Evolutionary conservation across 2,888 invertebrate genomes (phyloP), one percentile per base, ranked within the genome.

Genomic region (Orchesella flavescens): DNA sequence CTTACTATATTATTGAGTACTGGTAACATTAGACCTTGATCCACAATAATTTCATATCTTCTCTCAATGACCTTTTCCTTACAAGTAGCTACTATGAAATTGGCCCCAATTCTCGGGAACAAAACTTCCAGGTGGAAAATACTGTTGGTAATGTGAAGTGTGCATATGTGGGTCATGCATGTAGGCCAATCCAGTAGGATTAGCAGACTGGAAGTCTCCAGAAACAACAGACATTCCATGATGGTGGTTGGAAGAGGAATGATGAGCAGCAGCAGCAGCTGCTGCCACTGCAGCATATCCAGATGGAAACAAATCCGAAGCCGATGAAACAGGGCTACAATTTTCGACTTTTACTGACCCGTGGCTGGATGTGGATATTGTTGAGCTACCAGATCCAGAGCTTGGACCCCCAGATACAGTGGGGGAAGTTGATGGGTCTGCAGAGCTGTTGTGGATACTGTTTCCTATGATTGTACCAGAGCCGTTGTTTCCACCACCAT

Each of bases 91-190:
- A 10, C 84, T 81, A 74, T 86, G 85, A 76, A 86, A 86, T n/a
- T 79, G 80, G 7, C 81, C 61, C 87, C 87, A 87, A 55, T 85
- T 87, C 17, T 87, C 87, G n/a, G n/a, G n/a, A n/a, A 85, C 84
- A 61, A 86, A 86, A 19, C 84, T 82, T 59, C 84, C 84, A 43
- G 84, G 4, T 15, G 78, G 82, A 69, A 87, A 87, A 86, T 87
- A 87, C 86, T 87, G 87, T 80, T 86, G 87, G 43, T 87, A 86
- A 66, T 87, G 84, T 0, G 84, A 44, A 7, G 81, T 46, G 43
- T 87, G 86, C 23, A 86, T 77, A 81, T 86, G 86, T 53, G 86
- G 83, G 57, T 87, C 87, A 66, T 86, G 86, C 85, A 87, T 85
- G 71, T 86, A 87, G 43, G 82, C 57, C 46, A 86, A 71, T 46